Percentiles rank a stretch among this genome's conserved stretches.
Conservation (phyloP, 2,113 vertebrate species). For the Tragelaphus scriptus region DNA sequence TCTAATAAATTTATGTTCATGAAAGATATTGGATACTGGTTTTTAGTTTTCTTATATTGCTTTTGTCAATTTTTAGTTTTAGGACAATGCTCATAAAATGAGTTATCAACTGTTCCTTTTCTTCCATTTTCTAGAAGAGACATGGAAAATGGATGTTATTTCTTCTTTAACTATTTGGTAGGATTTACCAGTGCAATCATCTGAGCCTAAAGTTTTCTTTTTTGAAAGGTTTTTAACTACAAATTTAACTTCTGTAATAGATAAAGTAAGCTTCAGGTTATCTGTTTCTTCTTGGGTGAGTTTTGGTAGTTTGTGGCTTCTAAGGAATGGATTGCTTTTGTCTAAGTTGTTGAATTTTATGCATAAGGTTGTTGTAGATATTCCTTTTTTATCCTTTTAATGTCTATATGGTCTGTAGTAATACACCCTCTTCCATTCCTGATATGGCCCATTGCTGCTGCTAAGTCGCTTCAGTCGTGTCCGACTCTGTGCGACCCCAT, state of each 20-base stretch:
- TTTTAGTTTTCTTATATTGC: background rate
- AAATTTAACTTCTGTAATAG: background rate
- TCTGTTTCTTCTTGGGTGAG: background rate
- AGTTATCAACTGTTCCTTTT: background rate
- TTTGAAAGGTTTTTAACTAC: background rate
- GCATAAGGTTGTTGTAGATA: background rate
- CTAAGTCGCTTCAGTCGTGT: too few species aligned
- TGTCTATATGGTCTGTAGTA: background rate
- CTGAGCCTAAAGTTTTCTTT: background rate
- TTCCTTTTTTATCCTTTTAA: background rate
- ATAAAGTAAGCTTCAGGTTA: background rate
- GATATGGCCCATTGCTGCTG: background rate
- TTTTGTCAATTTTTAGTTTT: background rate
- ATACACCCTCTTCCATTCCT: background rate
- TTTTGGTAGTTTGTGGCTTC: constrained; percentile 20
- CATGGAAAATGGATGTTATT: background rate
- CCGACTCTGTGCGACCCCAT: too few species aligned
- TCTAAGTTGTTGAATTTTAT: background rate
- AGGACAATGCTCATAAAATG: background rate
- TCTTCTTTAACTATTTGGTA: constrained; percentile 1
- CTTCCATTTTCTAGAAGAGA: background rate
- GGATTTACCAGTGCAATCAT: background rate
- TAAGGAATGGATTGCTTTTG: background rate
- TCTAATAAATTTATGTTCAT: background rate
- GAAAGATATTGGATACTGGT: background rate